Evolutionary conservation across 2,888 invertebrate species (phyloP), one percentile per base, ranked within the genome.

Genomic region (Epinotia nisella): DNA sequence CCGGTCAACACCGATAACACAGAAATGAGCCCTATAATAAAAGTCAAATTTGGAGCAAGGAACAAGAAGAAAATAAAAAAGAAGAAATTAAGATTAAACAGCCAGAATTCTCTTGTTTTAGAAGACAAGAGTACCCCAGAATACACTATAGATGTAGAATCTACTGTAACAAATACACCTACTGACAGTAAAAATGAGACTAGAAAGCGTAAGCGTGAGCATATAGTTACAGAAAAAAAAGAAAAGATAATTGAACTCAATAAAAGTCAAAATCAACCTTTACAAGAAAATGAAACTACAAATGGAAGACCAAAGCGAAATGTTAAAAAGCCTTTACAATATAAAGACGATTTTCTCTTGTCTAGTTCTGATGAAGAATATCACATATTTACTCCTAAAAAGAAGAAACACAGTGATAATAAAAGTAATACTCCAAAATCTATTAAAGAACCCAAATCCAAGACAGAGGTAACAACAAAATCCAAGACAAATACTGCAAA

Each of bases 361-460:
- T 83, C 83, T 49, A 90, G 90, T 82, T 91, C 92, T 69, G 92
- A 93, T 86, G 93, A 93, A 75, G 91, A 92, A 70, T 80, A 90
- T 62, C 86, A 89, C 78, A 90, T 93, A 41, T 92, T 93, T 79
- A 91, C 91, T 61, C 90, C 91, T 39, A 92, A 90, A 79, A 94
- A 91, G 82, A 89, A 88, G 75, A 88, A 81, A 76, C 76, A 70
- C 19, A 39, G 59, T 61, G 74, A 71, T 21, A 49, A 69, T 11
- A 69, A 56, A 70, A 29, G 10, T 11, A 9, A 49, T 51, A 49
- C 35, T 21, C 49, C 67, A 13, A 45, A 67, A 68, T 21, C 17
- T 3, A 49, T 7, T 49, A 72, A 69, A 69, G 45, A 51, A 21
- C n/a, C 56, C 19, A 51, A 53, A 49, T 61, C 39, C 13, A 64